These are phyloP conservation scores for Tholera decimalis DNA, from an alignment of 2,888 invertebrate genomes.

Conservation along the genomic window DNA sequence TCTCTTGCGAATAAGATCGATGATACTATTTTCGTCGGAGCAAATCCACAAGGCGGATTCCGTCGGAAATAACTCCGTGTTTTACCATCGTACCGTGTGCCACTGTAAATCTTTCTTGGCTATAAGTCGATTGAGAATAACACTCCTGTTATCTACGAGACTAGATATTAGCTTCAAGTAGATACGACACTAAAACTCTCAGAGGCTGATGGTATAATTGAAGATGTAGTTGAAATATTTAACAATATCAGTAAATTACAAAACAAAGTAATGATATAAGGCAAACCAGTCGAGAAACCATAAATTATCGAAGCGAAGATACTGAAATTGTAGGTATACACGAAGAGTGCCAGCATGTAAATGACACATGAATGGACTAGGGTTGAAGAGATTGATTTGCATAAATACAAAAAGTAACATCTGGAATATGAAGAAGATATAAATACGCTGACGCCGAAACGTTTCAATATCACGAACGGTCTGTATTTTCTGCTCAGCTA, in stretches of 20 bases:
- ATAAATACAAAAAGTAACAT: constrained; percentile 63
- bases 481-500: constrained; percentile 27
- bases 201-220: constrained; percentile 66
- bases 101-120: constrained; percentile 85
- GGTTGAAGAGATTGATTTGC: constrained; percentile 64
- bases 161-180: constrained; percentile 68
- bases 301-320: constrained; percentile 50
- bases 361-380: constrained; percentile 71
- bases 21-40: constrained; percentile 88
- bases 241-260: constrained; percentile 59
- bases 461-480: constrained; percentile 46
- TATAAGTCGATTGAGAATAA: constrained; percentile 84
- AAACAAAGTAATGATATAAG: constrained; percentile 63
- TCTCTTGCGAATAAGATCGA: constrained; percentile 86
- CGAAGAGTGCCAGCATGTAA: constrained; percentile 56
- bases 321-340: constrained; percentile 51
- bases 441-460: constrained; percentile 39
- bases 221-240: constrained; percentile 68
- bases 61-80: constrained; percentile 87
- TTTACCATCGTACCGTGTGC: constrained; percentile 79
- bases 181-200: constrained; percentile 71
- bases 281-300: constrained; percentile 56
- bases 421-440: constrained; percentile 52
- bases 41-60: constrained; percentile 88
- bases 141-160: constrained; percentile 76